Evolutionary conservation across 2,797 vertebrate genomes (phyloP).

Genomic region (Protonibea diacanthus): DNA sequence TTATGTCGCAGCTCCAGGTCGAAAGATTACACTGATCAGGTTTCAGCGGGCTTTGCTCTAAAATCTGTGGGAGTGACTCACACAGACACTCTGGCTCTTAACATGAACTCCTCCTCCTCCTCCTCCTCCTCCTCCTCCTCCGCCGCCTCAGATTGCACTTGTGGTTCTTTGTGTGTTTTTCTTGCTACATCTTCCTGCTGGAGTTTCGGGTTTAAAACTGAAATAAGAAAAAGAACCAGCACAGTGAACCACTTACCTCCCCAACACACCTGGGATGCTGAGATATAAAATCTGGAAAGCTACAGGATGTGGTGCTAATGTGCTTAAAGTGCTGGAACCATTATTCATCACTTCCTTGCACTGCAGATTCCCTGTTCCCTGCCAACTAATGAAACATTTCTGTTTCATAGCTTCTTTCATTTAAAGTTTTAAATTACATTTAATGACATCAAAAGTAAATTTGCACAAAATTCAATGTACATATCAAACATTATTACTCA

Average conservation of each 20-base stretch:
- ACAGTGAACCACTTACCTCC: no score
- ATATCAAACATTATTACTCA: not conserved
- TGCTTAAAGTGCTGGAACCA: not conserved
- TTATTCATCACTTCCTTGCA: not conserved
- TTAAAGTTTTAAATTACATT: no score
- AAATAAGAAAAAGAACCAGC: no score
- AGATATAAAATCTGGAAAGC: not conserved
- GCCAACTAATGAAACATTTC: no score
- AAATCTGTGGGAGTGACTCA: constrained; percentile 25
- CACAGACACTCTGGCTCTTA: not conserved
- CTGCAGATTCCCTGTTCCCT: no score
- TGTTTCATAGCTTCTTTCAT: no score
- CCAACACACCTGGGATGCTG: not conserved
- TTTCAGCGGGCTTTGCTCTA: constrained; percentile 39
- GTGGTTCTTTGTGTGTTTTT: not conserved
- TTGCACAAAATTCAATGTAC: not conserved
- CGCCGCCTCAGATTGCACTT: constrained; percentile 2
- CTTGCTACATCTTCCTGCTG: no score
- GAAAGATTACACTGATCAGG: constrained; percentile 32
- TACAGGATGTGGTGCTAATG: not conserved
- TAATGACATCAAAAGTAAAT: no score
- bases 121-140: constrained; percentile 1
- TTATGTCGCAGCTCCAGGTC: not conserved
- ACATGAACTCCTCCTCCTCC: not conserved
- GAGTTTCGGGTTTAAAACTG: no score